These are phyloP conservation scores for Penaeus vannamei DNA, from an alignment of 1,140 invertebrate species.

Conservation along the genomic window DNA sequence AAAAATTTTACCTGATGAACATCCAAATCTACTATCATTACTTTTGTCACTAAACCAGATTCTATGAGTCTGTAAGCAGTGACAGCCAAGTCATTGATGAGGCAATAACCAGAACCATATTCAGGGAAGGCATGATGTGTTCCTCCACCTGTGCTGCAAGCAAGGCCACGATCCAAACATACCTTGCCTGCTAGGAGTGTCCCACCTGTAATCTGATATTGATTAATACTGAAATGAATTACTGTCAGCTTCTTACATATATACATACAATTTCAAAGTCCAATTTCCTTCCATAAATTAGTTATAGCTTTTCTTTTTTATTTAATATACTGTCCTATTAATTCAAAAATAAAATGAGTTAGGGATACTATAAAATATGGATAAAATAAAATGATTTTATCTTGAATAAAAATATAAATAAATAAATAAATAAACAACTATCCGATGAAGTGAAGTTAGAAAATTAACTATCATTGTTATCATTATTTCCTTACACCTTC, in stretches of 20 bases:
- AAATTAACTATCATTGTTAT: too few species aligned
- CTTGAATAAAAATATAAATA: too few species aligned
- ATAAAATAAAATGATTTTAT: too few species aligned
- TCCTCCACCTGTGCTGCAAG: constrained; percentile 71
- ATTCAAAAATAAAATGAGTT: too few species aligned
- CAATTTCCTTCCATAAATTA: too few species aligned
- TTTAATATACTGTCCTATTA: too few species aligned
- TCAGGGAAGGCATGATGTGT: constrained; percentile 71
- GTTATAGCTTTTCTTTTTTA: too few species aligned
- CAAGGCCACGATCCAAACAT: constrained; percentile 69
- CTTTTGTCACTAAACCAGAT: constrained; percentile 65
- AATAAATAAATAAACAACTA: too few species aligned
- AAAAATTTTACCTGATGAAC: constrained; percentile 70
- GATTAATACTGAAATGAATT: constrained; percentile 33
- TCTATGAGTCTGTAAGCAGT: constrained; percentile 69
- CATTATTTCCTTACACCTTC: too few species aligned
- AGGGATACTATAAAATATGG: too few species aligned
- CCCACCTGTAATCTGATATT: constrained; percentile 68
- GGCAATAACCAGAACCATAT: constrained; percentile 71
- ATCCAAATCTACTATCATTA: constrained; percentile 72
- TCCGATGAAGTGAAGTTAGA: too few species aligned
- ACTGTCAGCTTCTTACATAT: constrained; percentile 13
- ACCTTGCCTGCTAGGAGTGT: constrained; percentile 69
- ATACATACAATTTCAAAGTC: too few species aligned
- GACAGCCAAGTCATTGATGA: constrained; percentile 71